Evolutionary conservation across 2,113 vertebrate genomes (phyloP).

Genomic region (Callopanchax toddi): DNA sequence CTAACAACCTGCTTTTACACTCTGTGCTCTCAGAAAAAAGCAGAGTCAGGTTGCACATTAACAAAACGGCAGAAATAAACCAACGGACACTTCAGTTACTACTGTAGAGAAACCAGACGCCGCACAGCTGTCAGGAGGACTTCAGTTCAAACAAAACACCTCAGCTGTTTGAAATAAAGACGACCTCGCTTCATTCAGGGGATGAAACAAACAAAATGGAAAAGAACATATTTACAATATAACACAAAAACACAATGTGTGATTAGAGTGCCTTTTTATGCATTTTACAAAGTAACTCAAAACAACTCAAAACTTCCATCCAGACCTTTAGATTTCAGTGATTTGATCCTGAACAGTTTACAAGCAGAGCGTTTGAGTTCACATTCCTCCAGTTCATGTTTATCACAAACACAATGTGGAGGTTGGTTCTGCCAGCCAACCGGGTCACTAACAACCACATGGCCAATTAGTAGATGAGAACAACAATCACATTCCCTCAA

Average conservation of each 20-base stretch:
- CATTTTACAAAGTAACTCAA: too few species aligned
- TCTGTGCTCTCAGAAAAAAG: conserved; percentile 5
- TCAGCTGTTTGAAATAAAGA: too few species aligned
- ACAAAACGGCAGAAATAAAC: conserved; percentile 2
- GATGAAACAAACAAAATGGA: too few species aligned
- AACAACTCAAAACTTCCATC: too few species aligned
- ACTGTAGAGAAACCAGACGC: neutral
- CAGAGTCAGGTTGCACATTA: conserved; percentile 45
- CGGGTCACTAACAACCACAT: conserved; percentile 55
- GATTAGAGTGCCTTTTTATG: too few species aligned
- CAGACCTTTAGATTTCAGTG: too few species aligned
- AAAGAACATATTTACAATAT: too few species aligned
- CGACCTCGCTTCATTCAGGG: too few species aligned
- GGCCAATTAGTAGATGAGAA: conserved; percentile 44
- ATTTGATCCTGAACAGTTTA: too few species aligned
- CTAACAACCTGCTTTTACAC: conserved; percentile 22
- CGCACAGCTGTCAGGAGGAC: neutral
- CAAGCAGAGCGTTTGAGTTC: neutral
- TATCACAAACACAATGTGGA: conserved; percentile 10
- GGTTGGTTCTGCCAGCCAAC: conserved; percentile 18
- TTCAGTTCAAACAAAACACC: neutral
- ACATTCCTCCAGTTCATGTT: neutral
- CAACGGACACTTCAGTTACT: neutral
- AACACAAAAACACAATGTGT: too few species aligned
- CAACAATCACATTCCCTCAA: conserved; percentile 9